phyloP scores from a whole-genome alignment of 1,140 invertebrate genomes.

The Musca domestica region DNA sequence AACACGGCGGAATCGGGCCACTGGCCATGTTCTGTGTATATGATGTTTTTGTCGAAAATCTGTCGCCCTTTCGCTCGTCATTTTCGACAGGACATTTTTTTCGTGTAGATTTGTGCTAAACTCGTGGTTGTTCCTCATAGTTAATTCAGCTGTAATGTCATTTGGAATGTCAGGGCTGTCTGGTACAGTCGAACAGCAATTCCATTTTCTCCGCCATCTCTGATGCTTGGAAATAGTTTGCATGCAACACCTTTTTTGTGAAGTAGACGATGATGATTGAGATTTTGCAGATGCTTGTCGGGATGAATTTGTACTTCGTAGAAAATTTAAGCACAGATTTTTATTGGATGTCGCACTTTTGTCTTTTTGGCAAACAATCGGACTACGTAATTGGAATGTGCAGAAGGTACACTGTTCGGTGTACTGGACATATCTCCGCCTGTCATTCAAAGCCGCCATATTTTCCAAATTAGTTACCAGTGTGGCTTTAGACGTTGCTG shows the following conservation, averaged over 20 bases:
- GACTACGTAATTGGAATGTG: constrained; percentile 44
- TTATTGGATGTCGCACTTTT: neutral
- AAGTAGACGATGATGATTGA: constrained; percentile 8
- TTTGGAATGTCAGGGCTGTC: constrained; percentile 59
- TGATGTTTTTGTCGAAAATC: constrained; percentile 39
- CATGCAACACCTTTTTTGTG: constrained; percentile 36
- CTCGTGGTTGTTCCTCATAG: constrained; percentile 34
- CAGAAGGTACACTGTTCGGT: constrained; percentile 51
- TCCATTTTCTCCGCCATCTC: constrained; percentile 57
- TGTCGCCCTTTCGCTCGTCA: constrained; percentile 20
- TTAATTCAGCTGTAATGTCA: constrained; percentile 42
- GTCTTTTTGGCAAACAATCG: constrained; percentile 25
- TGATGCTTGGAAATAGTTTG: constrained; percentile 53
- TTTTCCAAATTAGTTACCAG: constrained; percentile 33
- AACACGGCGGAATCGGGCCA: constrained; percentile 43
- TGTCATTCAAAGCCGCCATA: constrained; percentile 21
- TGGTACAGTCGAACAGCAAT: constrained; percentile 58
- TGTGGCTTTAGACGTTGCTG: constrained; percentile 36
- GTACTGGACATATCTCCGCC: constrained; percentile 44
- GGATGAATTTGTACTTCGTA: neutral
- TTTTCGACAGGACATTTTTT: constrained; percentile 37
- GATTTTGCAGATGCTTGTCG: constrained; percentile 34
- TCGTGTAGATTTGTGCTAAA: constrained; percentile 9
- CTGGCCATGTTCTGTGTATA: constrained; percentile 30
- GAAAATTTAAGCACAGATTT: no score